These are phyloP conservation scores for Dicyrtomina minuta DNA, from an alignment of 2,888 invertebrate species.

Conservation along the genomic window DNA sequence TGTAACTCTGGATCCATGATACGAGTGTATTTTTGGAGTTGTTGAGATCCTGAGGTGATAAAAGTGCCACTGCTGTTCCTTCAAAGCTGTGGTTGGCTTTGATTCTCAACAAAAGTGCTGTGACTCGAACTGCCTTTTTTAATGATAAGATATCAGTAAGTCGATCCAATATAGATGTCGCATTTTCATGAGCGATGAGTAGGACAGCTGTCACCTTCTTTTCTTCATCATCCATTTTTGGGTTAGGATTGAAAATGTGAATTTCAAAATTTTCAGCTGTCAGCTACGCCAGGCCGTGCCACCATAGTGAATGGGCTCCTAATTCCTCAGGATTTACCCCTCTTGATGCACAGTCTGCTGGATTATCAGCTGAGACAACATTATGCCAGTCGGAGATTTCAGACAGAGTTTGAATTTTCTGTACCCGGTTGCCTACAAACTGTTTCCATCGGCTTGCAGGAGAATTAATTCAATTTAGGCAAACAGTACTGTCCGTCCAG, in stretches of 20 bases:
- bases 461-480: slow-evolving; percentile 51
- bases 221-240: background rate
- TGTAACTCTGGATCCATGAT: background rate
- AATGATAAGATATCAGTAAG: background rate
- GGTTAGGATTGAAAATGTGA: background rate
- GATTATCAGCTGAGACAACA: slow-evolving; percentile 52
- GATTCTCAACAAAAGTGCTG: too few relatives aligned
- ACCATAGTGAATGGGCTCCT: background rate
- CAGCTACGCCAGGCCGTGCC: background rate
- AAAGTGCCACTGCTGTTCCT: too few relatives aligned
- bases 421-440: slow-evolving; percentile 51
- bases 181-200: background rate
- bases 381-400: slow-evolving; percentile 52
- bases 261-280: background rate
- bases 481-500: slow-evolving; percentile 54
- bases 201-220: background rate
- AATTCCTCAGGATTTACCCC: background rate
- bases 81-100: too few relatives aligned
- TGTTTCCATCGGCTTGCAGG: slow-evolving; percentile 46
- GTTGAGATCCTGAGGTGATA: too few relatives aligned
- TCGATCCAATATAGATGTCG: background rate
- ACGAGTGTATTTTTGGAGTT: too few relatives aligned
- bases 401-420: slow-evolving; percentile 47
- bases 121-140: background rate
- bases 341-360: slow-evolving; percentile 53